Base-by-base conservation (phyloP, 1,140 invertebrate species). In the Leptinotarsa undecemlineata region DNA sequence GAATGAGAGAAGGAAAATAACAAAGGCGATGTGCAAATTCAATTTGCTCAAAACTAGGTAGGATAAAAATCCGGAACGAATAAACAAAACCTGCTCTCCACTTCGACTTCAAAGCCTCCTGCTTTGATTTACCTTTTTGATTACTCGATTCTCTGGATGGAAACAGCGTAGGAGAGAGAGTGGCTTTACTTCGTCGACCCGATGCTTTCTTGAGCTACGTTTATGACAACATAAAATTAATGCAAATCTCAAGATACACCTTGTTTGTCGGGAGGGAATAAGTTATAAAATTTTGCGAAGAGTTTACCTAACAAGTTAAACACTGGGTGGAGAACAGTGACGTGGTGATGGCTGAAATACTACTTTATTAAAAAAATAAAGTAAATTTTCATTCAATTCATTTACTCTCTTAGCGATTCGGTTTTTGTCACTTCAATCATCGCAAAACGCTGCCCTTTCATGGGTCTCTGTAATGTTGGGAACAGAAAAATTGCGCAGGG, bases 231-330 rank as follows among this genome's bases (percentile, higher is more conserved):
- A 79, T 79, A 80, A 81, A 82, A 82, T 82, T 82, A 82, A 82
- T 81, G 80, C 79, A 82, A 82, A 82, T 81, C 78, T 79, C 76
- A 74, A 79, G 78, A 81, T 82, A 81, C 81, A 82, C 81, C 81
- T 82, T 81, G 80, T 81, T 81, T 81, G 79, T 75, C 76, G 48
- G 67, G 23, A 67, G 63, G 68, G 78, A 82, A 81, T 80, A 81
- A 82, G 81, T 81, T 79, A 81, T 82, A 82, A 82, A 79, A 82
- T 78, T 80, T 73, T 69, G 73, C 72, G 33, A 74, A 71, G 68
- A 77, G 81, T 82, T 81, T 82, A 81, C 81, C 78, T 79, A 78
- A 62, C 79, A 77, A 77, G 73, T 77, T 72, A 75, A 78, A 78
- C 75, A 76, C n/a, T 51, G 51, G 23, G 21, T 20, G 48, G 69